A percentile compares a stretch with the other conserved stretches of the same genome.
These are phyloP conservation scores for Prolemur simus DNA, from an alignment of 2,113 vertebrate genomes.

Conservation along the genomic window DNA sequence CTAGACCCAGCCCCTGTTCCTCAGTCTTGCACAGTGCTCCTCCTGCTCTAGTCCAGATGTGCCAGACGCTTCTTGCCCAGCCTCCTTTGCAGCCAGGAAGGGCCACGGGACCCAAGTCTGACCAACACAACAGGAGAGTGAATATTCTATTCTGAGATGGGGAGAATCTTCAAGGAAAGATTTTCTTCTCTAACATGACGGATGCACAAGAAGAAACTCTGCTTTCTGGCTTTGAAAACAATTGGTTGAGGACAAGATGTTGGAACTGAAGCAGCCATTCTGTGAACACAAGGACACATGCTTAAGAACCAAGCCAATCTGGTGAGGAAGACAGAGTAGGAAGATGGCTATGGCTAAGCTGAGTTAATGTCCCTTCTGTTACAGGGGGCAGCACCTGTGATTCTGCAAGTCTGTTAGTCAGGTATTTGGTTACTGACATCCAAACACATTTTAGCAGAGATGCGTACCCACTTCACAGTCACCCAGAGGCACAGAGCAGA, in stretches of 20 bases:
- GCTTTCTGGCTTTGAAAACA: background rate
- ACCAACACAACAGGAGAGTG: background rate
- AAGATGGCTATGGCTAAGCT: background rate
- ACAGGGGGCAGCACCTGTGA: too few species aligned
- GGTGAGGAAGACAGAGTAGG: background rate
- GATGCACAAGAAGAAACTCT: background rate
- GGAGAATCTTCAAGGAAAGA: background rate
- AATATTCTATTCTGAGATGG: background rate
- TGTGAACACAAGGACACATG: background rate
- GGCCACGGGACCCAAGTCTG: background rate
- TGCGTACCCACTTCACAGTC: background rate
- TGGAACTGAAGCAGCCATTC: background rate
- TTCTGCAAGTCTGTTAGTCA: background rate
- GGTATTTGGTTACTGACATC: background rate
- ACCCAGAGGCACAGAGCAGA: background rate
- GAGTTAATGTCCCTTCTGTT: background rate
- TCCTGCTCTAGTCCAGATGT: background rate
- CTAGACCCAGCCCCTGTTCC: background rate
- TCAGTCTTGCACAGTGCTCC: background rate
- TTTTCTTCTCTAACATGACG: background rate
- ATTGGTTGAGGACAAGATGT: background rate
- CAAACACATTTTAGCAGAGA: background rate
- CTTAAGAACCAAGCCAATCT: accelerated
- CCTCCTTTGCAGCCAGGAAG: background rate
- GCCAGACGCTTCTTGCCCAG: too few species aligned